phyloP scores from a whole-genome alignment of 2,113 vertebrate species.

The Phainopepla nitens region DNA sequence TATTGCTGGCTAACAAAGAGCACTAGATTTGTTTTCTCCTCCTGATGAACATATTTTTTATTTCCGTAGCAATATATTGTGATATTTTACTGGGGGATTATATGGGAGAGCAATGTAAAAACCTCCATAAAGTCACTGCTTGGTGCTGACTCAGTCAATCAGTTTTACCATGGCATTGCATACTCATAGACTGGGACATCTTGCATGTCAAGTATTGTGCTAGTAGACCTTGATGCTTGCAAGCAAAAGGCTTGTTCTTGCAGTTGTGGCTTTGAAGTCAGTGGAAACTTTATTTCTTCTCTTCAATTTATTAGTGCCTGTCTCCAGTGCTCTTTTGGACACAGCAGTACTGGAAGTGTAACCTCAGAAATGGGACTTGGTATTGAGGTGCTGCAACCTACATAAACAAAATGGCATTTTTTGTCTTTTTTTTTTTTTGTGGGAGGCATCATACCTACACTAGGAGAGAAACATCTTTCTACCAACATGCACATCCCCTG shows the following conservation, averaged over 20 bases:
- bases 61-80: not conserved
- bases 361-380: not conserved
- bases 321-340: not conserved
- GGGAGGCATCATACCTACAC: not conserved
- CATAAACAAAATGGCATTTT: not conserved
- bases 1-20: conserved; percentile 28
- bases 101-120: not conserved
- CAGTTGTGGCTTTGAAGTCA: not conserved
- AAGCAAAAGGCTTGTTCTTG: not conserved
- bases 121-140: not conserved
- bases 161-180: not conserved
- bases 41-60: not conserved
- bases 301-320: not conserved
- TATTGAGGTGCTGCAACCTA: not conserved
- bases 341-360: not conserved
- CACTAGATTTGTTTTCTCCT: not conserved
- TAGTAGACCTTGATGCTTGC: not conserved
- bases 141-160: not conserved
- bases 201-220: not conserved
- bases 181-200: not conserved
- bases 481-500: not conserved
- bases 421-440: not conserved
- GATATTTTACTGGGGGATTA: not conserved
- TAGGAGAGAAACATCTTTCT: not conserved
- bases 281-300: not conserved